Conservation (phyloP, 2,888 invertebrate species). For the Griposia aprilina region DNA sequence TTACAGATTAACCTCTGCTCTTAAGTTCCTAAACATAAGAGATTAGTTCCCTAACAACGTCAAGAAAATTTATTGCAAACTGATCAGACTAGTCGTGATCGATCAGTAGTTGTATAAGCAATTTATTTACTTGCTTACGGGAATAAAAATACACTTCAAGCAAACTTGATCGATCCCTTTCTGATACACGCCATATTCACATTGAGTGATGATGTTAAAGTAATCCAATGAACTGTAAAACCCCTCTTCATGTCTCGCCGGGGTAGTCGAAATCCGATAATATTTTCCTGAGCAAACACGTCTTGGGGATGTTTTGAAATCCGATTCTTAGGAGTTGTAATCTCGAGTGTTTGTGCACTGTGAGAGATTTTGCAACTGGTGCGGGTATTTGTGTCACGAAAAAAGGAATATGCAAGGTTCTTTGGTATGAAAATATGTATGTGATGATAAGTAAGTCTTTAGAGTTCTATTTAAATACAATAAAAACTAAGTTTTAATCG, state of each 20-base stretch:
- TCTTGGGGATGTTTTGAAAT: conserved; percentile 58
- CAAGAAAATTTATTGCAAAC: conserved; percentile 34
- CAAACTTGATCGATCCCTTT: conserved; percentile 44
- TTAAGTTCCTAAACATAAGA: conserved; percentile 1
- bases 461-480: too few relatives aligned
- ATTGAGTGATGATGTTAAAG: conserved; percentile 52
- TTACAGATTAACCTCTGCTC: conserved; percentile 26
- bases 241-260: conserved; percentile 47
- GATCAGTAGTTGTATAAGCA: conserved; percentile 38
- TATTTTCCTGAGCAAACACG: conserved; percentile 52
- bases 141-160: conserved; percentile 13
- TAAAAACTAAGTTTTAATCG: too few relatives aligned
- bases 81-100: conserved; percentile 38
- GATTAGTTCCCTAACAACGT: conserved; percentile 26
- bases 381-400: conserved; percentile 26
- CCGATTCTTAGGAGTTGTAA: conserved; percentile 50
- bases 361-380: conserved; percentile 46
- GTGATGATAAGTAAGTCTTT: too few relatives aligned
- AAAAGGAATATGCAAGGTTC: conserved; percentile 5
- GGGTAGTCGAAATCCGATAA: conserved; percentile 63
- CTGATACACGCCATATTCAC: conserved; percentile 12
- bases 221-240: conserved; percentile 62
- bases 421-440: neutral
- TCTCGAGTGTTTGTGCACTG: conserved; percentile 41
- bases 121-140: conserved; percentile 15